Evolutionary conservation across 2,797 vertebrate genomes (phyloP).

Genomic region (Nyctalus aviator): DNA sequence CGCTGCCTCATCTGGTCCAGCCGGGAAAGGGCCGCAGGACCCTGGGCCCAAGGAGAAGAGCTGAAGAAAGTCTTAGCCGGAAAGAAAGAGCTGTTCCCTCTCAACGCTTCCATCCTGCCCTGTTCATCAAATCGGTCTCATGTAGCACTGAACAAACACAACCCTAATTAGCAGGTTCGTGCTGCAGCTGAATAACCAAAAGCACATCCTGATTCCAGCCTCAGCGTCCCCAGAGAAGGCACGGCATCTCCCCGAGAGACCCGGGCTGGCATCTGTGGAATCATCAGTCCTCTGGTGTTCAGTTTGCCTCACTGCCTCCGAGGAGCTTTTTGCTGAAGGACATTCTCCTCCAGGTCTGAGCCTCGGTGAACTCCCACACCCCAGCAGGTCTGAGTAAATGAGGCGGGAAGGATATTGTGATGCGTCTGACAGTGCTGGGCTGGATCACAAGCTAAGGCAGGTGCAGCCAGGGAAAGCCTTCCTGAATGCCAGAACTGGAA

Average conservation of each 20-base stretch:
- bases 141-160: constrained; percentile 59
- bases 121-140: constrained; percentile 62
- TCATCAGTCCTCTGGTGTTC: not conserved
- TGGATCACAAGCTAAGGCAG: not conserved
- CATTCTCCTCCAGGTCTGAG: not conserved
- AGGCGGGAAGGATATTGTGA: accelerated
- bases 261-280: not conserved
- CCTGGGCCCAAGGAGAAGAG: not conserved
- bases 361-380: accelerated
- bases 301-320: not conserved
- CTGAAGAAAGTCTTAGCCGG: constrained; percentile 7
- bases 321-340: not conserved
- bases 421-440: accelerated
- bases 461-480: not conserved
- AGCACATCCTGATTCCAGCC: not conserved
- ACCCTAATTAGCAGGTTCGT: constrained; percentile 39
- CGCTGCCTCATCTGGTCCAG: not conserved
- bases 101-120: not conserved
- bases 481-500: not conserved
- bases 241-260: not conserved
- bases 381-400: not conserved
- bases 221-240: not conserved
- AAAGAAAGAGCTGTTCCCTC: not conserved
- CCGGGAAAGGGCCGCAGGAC: not conserved
- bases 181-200: constrained; percentile 53